Evolutionary conservation across 2,797 vertebrate species (phyloP).

Genomic region (Limnodromus scolopaceus): DNA sequence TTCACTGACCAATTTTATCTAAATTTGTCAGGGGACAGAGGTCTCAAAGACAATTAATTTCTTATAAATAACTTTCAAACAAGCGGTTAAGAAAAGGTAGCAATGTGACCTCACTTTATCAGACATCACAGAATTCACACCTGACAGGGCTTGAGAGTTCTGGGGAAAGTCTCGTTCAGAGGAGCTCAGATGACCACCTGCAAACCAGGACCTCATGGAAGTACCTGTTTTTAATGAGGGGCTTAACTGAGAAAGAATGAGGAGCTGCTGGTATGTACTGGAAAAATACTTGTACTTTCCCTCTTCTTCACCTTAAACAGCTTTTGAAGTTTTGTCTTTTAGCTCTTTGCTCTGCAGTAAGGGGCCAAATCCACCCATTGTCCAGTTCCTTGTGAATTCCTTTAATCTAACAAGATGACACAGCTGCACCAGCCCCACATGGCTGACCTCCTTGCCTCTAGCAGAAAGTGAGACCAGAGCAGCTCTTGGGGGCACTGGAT

Average conservation of each 20-base stretch:
- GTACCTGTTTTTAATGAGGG: not conserved
- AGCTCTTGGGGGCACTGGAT: fast-evolving
- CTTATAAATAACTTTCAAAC: not conserved
- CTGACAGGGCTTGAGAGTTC: not conserved
- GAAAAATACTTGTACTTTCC: not conserved
- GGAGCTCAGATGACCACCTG: not conserved
- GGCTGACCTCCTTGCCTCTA: not conserved
- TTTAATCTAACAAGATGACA: fast-evolving
- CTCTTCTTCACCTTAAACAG: not conserved
- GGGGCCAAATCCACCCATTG: fast-evolving
- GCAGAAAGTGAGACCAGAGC: not conserved
- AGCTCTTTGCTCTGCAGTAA: not conserved
- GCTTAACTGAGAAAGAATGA: not conserved
- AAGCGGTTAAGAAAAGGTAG: not conserved
- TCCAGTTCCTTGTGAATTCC: not conserved
- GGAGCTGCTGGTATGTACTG: fast-evolving
- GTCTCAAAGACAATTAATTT: not conserved
- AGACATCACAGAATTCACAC: not conserved
- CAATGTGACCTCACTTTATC: not conserved
- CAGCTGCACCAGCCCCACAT: not conserved
- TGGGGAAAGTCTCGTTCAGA: not conserved
- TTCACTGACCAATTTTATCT: not conserved
- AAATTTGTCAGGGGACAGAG: not conserved
- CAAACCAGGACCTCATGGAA: not conserved
- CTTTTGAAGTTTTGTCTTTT: not conserved